These are phyloP conservation scores for Urocyon cinereoargenteus DNA, from an alignment of 2,797 vertebrate genomes.

Conservation along the genomic window DNA sequence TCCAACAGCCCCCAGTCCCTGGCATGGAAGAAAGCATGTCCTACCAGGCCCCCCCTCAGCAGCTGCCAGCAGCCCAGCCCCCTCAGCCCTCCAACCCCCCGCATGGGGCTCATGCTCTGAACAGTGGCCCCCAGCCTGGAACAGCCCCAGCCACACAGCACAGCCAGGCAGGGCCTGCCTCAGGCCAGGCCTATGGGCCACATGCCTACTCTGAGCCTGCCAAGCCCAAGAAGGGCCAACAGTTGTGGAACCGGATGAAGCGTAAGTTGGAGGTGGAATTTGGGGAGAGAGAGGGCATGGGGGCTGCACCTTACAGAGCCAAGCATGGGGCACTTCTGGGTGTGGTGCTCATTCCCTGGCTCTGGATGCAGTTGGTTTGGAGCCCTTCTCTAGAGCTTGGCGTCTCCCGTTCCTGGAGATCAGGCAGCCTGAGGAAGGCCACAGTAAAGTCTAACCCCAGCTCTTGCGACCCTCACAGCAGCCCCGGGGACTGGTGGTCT, in stretches of 20 bases:
- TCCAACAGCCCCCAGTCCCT: constrained; percentile 83
- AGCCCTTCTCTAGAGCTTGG: not conserved
- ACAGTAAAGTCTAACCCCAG: not conserved
- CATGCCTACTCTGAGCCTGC: constrained; percentile 85
- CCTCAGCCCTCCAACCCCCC: constrained; percentile 80
- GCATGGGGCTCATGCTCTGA: constrained; percentile 74
- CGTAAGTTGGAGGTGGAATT: constrained; percentile 84
- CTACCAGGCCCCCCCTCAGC: constrained; percentile 83
- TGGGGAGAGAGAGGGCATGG: rapidly evolving
- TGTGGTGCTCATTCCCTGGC: rapidly evolving
- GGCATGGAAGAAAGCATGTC: constrained; percentile 86
- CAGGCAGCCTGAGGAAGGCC: not conserved
- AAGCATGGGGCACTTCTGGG: rapidly evolving
- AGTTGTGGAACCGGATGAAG: constrained; percentile 96
- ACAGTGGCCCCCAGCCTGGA: constrained; percentile 78
- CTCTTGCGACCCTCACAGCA: constrained; percentile 85
- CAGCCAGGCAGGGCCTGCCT: constrained; percentile 74
- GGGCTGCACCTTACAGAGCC: rapidly evolving
- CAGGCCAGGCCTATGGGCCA: constrained; percentile 66
- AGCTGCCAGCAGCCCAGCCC: constrained; percentile 80
- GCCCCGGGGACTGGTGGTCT: constrained; percentile 92
- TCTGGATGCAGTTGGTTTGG: too few relatives aligned
- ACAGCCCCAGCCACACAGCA: constrained; percentile 72
- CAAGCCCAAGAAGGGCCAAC: constrained; percentile 92
- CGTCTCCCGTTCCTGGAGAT: rapidly evolving